phyloP scores from a whole-genome alignment of 2,113 vertebrate genomes.

The Pterocles orientalis region DNA sequence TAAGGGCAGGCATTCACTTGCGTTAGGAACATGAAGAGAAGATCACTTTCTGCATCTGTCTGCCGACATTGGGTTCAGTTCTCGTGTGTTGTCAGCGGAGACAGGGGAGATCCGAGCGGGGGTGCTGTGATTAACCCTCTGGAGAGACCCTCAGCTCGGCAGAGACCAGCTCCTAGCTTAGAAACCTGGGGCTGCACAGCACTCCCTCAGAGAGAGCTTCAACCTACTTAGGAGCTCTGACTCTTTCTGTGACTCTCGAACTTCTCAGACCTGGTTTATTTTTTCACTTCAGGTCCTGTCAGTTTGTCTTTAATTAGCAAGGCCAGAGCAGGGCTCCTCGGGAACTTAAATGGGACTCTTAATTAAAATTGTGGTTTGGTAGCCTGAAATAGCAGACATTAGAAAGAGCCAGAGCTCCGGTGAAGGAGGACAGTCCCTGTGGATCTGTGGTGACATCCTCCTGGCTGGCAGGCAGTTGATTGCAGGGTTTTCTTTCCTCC shows the following conservation, averaged over 20 bases:
- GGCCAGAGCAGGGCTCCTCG: background rate
- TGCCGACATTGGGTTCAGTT: rapidly evolving
- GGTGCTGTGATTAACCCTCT: background rate
- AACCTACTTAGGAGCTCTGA: constrained; percentile 54
- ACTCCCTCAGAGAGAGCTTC: background rate
- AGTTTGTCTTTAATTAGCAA: constrained; percentile 68
- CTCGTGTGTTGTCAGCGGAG: rapidly evolving
- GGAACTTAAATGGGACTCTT: constrained; percentile 38
- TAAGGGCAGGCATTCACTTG: rapidly evolving
- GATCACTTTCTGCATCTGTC: background rate
- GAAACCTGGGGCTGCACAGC: background rate
- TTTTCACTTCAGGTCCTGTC: background rate
- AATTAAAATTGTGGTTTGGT: constrained; percentile 9
- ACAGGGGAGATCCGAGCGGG: background rate
- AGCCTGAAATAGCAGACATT: constrained; percentile 50
- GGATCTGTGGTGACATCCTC: background rate
- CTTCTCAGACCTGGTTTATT: constrained; percentile 56
- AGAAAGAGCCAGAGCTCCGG: constrained; percentile 2
- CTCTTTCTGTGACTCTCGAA: background rate
- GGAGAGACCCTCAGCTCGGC: background rate
- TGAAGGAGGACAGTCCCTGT: background rate
- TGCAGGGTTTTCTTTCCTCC: background rate
- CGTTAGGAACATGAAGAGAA: rapidly evolving
- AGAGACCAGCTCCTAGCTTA: background rate
- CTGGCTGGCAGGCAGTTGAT: background rate